A percentile compares a stretch with the other conserved stretches of the same genome.
Evolutionary conservation across 1,140 invertebrate genomes (phyloP).

Genomic region (Steinernema khuongi): DNA sequence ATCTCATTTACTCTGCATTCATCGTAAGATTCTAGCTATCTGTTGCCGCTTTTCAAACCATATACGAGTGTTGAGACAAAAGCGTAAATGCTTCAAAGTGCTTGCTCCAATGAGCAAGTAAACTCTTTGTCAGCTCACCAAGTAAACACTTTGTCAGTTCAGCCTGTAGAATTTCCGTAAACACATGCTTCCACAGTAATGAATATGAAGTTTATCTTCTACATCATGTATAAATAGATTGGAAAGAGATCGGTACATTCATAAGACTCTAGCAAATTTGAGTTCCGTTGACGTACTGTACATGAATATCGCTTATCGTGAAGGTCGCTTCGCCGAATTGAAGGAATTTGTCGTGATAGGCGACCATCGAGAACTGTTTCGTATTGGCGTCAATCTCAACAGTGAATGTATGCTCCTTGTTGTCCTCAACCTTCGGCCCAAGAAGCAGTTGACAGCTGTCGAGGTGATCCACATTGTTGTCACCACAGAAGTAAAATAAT

Average conservation of each 20-base stretch:
- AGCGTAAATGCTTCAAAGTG: too few species aligned
- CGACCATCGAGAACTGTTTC: background rate
- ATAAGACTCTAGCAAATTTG: background rate
- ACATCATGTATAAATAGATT: background rate
- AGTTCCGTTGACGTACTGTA: background rate
- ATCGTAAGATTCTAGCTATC: too few species aligned
- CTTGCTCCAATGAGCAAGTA: too few species aligned
- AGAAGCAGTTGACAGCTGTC: background rate
- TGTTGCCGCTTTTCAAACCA: too few species aligned
- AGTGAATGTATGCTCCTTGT: background rate
- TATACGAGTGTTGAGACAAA: too few species aligned
- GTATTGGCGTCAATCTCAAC: background rate
- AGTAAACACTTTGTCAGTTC: background rate
- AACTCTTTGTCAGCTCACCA: too few species aligned
- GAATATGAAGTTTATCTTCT: background rate
- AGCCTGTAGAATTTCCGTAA: background rate
- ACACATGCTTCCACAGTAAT: too few species aligned
- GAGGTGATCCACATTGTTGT: background rate
- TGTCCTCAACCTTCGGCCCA: background rate
- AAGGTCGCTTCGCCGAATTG: background rate
- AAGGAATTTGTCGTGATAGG: conserved; percentile 10
- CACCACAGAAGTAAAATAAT: background rate
- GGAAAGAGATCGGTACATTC: background rate
- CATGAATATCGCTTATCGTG: background rate
- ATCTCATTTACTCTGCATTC: too few species aligned